phyloP scores from a whole-genome alignment of 2,113 vertebrate species.

The Rutilus rutilus region DNA sequence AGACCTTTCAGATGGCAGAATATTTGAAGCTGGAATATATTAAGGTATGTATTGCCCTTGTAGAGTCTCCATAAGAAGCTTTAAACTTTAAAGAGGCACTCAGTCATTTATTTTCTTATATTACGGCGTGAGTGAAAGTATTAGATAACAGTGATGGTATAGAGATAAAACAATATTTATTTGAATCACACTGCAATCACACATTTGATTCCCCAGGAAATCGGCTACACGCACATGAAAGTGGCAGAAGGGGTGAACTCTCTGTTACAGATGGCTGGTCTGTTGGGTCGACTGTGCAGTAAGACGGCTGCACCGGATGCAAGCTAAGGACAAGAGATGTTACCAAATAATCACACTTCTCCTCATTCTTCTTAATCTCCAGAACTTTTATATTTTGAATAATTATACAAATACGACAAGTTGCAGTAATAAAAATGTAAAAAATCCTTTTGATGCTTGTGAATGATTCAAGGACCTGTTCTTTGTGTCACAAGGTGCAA shows the following conservation, averaged over 20 bases:
- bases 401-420: not conserved
- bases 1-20: conserved; percentile 94
- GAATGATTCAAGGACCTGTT: not conserved
- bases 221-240: conserved; percentile 95
- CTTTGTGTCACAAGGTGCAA: not conserved
- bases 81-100: not conserved
- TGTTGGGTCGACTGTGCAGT: conserved; percentile 90
- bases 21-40: conserved; percentile 97
- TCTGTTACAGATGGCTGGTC: conserved; percentile 91
- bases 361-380: not conserved
- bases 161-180: not conserved
- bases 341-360: not conserved
- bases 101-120: not conserved
- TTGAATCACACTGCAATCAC: not conserved
- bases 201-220: conserved; percentile 80
- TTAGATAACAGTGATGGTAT: not conserved
- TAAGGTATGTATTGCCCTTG: conserved; percentile 78
- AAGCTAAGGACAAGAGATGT: conserved; percentile 69
- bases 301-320: conserved; percentile 83
- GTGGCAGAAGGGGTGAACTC: conserved; percentile 93
- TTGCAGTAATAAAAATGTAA: conserved; percentile 11
- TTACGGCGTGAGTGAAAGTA: not conserved
- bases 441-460: not conserved
- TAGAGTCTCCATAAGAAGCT: not conserved
- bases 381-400: not conserved